These are phyloP conservation scores for Philaethria dido DNA, from an alignment of 2,888 invertebrate species.

Conservation along the genomic window DNA sequence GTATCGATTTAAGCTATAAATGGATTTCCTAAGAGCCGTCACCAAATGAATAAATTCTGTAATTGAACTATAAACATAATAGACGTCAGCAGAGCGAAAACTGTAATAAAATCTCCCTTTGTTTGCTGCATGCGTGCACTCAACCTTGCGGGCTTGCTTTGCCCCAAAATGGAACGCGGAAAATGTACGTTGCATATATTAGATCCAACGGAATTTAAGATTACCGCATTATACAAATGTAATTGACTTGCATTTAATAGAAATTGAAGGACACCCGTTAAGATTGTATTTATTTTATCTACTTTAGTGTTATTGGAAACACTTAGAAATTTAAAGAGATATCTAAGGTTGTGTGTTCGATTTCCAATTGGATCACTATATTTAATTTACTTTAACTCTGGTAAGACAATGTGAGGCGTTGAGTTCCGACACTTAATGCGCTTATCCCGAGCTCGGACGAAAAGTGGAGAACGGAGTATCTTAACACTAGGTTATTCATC, in stretches of 20 bases:
- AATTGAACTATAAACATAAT: not conserved
- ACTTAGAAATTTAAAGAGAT: not conserved
- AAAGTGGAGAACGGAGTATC: too few species aligned
- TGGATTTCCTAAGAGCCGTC: not conserved
- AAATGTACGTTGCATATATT: constrained; percentile 45
- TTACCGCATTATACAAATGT: constrained; percentile 43
- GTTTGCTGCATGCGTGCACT: constrained; percentile 31
- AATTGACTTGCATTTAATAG: constrained; percentile 24
- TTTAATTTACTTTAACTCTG: too few species aligned
- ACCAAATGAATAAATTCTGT: not conserved
- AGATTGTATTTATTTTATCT: not conserved
- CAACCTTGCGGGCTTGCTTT: constrained; percentile 57
- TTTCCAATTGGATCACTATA: too few species aligned
- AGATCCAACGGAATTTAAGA: constrained; percentile 41
- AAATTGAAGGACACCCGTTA: not conserved
- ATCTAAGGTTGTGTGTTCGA: too few species aligned
- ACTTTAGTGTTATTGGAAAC: not conserved
- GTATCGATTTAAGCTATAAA: not conserved
- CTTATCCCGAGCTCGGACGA: too few species aligned
- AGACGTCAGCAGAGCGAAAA: constrained; percentile 18
- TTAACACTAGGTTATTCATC: too few species aligned
- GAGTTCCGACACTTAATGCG: too few species aligned
- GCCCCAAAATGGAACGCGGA: constrained; percentile 69
- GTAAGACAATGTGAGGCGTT: too few species aligned
- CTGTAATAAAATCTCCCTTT: constrained; percentile 34